Evolutionary conservation across 2,888 invertebrate genomes (phyloP), one percentile per base, ranked within the genome.

Genomic region (Ormyrus rosae): DNA sequence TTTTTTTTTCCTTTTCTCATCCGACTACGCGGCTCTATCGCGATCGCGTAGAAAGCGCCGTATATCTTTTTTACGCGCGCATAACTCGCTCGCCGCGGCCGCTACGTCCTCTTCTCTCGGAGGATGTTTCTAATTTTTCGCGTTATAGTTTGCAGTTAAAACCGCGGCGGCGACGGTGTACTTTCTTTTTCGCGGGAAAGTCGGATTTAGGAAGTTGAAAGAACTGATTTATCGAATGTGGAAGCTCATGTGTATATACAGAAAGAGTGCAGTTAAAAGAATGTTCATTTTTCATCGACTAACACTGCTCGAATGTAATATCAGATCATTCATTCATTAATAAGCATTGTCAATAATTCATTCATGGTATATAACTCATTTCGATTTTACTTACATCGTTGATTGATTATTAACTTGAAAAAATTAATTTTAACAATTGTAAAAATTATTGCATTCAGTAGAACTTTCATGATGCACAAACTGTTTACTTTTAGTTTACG

Each of bases 301-400:
- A 80, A 75, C 80, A 69, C 53, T 71, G 34, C 34, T 34, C 34
- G 19, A 51, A 46, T 73, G 58, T 5, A 75, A 34, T 68, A 53
- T 78, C 65, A 61, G 67, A 53, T 78, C 65, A 61, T 61, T 78
- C 78, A 65, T 69, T 68, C 34, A 19, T 68, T 80, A 79, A 78
- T n/a, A 55, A 72, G 11, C 45, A 60, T 78, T 67, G 56, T 78
- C 34, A 55, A 73, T 78, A 67, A 68, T 67, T 73, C 78, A 78
- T 70, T 79, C 73, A 73, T 73, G 73, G 63, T 64, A 71, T 6
- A 55, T 68, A 78, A 78, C 73, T 60, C 65, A 80, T 79, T 64
- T 51, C n/a, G 53, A 65, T 7, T 75, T 34, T 60, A 63, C 48
- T 55, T 65, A n/a, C 45, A 65, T 65, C 19, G 45, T 55, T 4